A percentile compares a stretch with the other conserved stretches of the same genome.
Conservation (phyloP, 2,888 invertebrate genomes). For the Stenotaenia linearis region DNA sequence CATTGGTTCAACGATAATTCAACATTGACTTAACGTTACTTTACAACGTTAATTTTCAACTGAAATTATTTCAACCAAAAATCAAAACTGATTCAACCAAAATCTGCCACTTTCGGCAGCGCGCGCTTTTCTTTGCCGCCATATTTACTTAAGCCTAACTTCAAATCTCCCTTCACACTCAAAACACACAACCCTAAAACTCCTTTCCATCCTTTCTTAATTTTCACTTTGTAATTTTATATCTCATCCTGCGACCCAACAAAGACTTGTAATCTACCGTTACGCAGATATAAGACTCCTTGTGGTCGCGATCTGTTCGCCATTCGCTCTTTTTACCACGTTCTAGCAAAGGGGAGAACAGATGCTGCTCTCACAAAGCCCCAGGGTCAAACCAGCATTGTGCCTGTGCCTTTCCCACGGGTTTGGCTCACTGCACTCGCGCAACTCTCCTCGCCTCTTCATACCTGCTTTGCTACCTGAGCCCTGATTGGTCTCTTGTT, state of each 20-base stretch:
- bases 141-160: too few species aligned
- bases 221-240: too few species aligned
- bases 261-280: neutral
- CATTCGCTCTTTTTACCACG: neutral
- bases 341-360: neutral
- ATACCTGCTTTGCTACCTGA: conserved; percentile 24
- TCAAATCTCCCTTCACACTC: too few species aligned
- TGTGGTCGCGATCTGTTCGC: neutral
- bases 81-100: too few species aligned
- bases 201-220: neutral
- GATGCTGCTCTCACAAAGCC: conserved; percentile 21
- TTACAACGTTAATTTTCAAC: too few species aligned
- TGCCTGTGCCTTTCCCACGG: conserved; percentile 9
- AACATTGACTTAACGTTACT: too few species aligned
- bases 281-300: neutral
- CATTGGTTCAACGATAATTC: too few species aligned
- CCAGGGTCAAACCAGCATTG: conserved; percentile 12
- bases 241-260: neutral
- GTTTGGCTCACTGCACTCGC: conserved; percentile 24
- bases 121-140: too few species aligned
- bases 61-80: too few species aligned
- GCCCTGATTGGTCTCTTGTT: neutral
- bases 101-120: too few species aligned
- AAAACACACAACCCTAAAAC: too few species aligned
- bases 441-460: neutral